Conservation (phyloP, 2,113 vertebrate species). For the Thinocorus orbignyianus region DNA sequence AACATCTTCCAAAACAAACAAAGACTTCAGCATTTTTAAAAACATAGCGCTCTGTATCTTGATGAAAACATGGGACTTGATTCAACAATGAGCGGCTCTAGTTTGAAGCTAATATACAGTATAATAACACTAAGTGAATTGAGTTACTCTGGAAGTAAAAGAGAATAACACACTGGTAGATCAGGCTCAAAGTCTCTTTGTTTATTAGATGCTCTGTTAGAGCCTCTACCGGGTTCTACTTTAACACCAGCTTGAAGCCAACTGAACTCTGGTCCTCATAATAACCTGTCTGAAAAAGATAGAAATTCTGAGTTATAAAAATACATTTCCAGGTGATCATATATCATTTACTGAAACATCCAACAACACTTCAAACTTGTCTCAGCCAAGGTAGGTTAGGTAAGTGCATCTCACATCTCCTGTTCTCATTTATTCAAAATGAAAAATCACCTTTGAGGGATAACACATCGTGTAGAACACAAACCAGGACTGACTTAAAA, state of each 20-base stretch:
- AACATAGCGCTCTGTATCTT: background rate
- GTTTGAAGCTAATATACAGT: background rate
- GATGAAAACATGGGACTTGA: background rate
- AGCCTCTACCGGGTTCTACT: background rate
- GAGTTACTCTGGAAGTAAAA: background rate
- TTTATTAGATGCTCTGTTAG: background rate
- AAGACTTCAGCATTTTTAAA: slow-evolving; percentile 15
- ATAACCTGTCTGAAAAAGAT: background rate
- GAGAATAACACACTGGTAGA: background rate
- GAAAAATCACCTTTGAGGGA: background rate
- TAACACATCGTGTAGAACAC: background rate
- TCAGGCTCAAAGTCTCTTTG: background rate
- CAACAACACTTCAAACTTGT: background rate
- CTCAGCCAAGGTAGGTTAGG: background rate
- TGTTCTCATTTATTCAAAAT: slow-evolving; percentile 6
- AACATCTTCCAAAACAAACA: slow-evolving; percentile 53
- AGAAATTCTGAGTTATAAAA: background rate
- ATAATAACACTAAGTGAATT: background rate
- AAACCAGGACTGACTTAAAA: background rate
- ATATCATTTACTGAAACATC: background rate
- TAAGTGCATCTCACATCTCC: background rate
- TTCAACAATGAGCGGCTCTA: background rate
- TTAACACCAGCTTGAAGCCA: background rate
- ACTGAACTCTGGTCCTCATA: background rate
- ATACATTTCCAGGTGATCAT: background rate